Conservation (phyloP, 2,113 vertebrate species). For the Smithornis capensis region DNA sequence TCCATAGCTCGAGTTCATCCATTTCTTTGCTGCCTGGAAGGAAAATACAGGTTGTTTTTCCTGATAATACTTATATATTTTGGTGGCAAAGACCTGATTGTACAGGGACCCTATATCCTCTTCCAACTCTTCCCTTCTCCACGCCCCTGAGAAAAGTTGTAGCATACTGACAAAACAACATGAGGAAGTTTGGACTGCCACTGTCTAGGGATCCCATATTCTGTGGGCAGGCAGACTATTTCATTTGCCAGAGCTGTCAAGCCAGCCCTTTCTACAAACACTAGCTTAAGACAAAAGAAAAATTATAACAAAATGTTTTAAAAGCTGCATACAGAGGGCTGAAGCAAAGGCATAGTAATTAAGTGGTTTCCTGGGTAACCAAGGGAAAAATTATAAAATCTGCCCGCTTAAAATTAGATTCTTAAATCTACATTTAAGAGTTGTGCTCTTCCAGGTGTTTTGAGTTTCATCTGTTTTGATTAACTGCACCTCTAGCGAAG, state of each 20-base stretch:
- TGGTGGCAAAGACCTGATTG: not conserved
- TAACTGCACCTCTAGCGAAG: not conserved
- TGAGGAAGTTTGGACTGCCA: constrained; percentile 58
- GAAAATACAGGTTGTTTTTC: not conserved
- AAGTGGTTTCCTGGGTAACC: constrained; percentile 58
- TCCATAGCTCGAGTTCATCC: not conserved
- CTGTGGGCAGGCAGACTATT: constrained; percentile 62
- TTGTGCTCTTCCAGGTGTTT: not conserved
- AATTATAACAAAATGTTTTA: constrained; percentile 52
- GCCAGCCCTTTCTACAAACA: constrained; percentile 46
- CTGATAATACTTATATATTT: fast-evolving
- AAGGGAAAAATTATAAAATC: constrained; percentile 30
- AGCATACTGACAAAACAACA: constrained; percentile 13
- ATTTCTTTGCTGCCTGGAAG: not conserved
- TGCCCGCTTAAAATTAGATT: constrained; percentile 28
- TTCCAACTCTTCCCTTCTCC: not conserved
- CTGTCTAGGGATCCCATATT: constrained; percentile 40
- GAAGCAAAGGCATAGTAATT: constrained; percentile 54
- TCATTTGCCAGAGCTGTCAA: constrained; percentile 58
- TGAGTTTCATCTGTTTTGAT: not conserved
- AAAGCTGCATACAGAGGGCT: constrained; percentile 17
- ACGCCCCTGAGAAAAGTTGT: not conserved
- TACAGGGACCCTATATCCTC: not conserved
- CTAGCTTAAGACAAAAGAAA: constrained; percentile 54
- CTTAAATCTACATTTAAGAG: constrained; percentile 14